phyloP scores from a whole-genome alignment of 2,888 invertebrate species.

The Lycophotia porphyrea region DNA sequence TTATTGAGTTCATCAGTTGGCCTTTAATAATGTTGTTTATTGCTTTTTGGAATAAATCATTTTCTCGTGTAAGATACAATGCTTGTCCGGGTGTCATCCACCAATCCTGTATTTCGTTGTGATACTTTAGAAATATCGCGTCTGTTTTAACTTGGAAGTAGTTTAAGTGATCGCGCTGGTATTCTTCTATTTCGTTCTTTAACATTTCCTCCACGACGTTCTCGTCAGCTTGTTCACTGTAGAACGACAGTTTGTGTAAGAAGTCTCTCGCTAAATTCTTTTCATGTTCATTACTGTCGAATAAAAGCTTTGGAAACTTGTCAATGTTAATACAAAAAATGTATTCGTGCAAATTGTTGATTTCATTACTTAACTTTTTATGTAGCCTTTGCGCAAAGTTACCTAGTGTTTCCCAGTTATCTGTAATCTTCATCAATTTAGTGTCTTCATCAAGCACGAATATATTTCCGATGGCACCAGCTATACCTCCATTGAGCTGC shows the following conservation, averaged over 20 bases:
- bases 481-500: not conserved
- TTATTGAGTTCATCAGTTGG: constrained; percentile 24
- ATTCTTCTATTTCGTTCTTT: constrained; percentile 39
- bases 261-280: constrained; percentile 22
- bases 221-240: constrained; percentile 40
- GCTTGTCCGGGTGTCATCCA: constrained; percentile 35
- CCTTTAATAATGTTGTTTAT: constrained; percentile 23
- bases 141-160: constrained; percentile 32
- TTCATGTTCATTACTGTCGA: constrained; percentile 14
- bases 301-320: constrained; percentile 24
- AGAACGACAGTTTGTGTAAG: constrained; percentile 35
- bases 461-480: not conserved
- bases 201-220: constrained; percentile 31
- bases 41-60: constrained; percentile 13
- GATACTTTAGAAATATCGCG: constrained; percentile 45
- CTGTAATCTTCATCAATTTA: not conserved
- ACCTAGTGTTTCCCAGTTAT: not conserved
- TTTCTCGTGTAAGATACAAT: constrained; percentile 38
- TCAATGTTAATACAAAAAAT: constrained; percentile 8
- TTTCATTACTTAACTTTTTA: not conserved
- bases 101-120: constrained; percentile 54
- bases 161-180: not conserved
- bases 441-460: not conserved
- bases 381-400: not conserved
- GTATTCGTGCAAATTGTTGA: constrained; percentile 22